Conservation (phyloP, 2,113 vertebrate genomes). For the Condylura cristata region DNA sequence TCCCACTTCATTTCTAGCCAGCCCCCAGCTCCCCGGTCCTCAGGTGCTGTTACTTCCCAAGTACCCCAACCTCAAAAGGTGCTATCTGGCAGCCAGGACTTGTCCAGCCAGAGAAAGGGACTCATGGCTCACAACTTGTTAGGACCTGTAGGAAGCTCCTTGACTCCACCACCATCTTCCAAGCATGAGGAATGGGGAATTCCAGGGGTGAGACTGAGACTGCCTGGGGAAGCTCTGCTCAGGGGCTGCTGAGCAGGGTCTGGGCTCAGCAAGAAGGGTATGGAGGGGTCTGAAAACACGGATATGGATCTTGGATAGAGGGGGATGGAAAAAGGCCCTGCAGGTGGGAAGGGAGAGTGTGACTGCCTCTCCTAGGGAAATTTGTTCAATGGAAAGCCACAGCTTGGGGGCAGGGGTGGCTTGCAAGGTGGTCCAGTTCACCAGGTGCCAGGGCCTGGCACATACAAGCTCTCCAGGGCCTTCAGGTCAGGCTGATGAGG, state of each 20-base stretch:
- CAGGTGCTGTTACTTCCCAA: neutral
- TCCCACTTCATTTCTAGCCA: neutral
- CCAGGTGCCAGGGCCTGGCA: neutral
- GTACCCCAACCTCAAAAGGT: neutral
- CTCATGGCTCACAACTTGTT: neutral
- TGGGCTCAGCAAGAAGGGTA: neutral
- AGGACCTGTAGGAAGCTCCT: neutral
- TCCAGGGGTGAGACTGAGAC: neutral
- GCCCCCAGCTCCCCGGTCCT: too few species aligned
- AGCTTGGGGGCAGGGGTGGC: neutral
- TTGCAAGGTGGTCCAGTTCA: accelerated
- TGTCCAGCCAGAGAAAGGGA: neutral
- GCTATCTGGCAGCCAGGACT: too few species aligned
- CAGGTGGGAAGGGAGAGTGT: neutral
- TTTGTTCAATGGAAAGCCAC: neutral
- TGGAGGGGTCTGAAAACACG: neutral
- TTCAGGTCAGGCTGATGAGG: neutral
- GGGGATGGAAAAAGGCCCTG: neutral
- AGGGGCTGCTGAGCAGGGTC: neutral
- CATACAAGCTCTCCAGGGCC: neutral
- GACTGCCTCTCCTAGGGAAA: neutral
- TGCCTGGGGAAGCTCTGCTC: neutral
- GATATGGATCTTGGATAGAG: neutral
- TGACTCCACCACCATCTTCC: neutral
- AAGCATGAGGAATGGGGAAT: neutral